These are phyloP conservation scores for Ctenochaetus hawaiiensis DNA, from an alignment of 2,797 vertebrate genomes.

Conservation along the genomic window DNA sequence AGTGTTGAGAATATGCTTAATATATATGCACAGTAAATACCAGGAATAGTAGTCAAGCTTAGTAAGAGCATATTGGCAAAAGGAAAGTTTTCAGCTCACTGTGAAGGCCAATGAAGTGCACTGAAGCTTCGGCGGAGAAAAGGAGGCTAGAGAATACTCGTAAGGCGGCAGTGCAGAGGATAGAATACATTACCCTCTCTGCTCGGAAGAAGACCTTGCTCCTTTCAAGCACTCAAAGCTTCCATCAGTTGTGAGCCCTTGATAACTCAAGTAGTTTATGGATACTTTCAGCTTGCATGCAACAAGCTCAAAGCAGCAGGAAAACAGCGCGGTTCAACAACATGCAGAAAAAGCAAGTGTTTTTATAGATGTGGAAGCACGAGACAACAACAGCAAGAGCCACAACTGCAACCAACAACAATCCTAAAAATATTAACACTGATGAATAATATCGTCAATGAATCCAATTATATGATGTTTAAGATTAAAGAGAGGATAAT, in stretches of 20 bases:
- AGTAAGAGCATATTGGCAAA: slow-evolving; percentile 29
- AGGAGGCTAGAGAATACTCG: slow-evolving; percentile 33
- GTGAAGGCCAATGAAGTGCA: slow-evolving; percentile 58
- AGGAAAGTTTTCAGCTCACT: slow-evolving; percentile 54
- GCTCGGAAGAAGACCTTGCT: slow-evolving; percentile 40
- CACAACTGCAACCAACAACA: neutral
- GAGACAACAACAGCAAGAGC: no score
- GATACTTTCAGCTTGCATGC: slow-evolving; percentile 38
- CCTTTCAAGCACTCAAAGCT: slow-evolving; percentile 50
- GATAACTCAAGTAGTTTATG: slow-evolving; percentile 46
- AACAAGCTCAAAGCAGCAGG: slow-evolving; percentile 30
- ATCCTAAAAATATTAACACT: neutral
- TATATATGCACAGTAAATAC: slow-evolving; percentile 45
- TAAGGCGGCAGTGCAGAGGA: slow-evolving; percentile 33
- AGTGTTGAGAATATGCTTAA: slow-evolving; percentile 20
- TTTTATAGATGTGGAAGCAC: slow-evolving; percentile 1
- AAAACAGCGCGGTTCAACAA: slow-evolving; percentile 4
- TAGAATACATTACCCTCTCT: slow-evolving; percentile 60
- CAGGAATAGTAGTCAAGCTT: slow-evolving; percentile 12
- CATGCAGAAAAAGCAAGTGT: neutral
- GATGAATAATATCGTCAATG: neutral
- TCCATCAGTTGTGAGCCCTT: slow-evolving; percentile 47
- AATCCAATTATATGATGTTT: neutral
- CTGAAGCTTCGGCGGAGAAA: slow-evolving; percentile 45
- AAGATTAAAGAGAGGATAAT: neutral